Base-by-base conservation (phyloP, 2,888 invertebrate genomes). In the Drosophila antonietae region DNA sequence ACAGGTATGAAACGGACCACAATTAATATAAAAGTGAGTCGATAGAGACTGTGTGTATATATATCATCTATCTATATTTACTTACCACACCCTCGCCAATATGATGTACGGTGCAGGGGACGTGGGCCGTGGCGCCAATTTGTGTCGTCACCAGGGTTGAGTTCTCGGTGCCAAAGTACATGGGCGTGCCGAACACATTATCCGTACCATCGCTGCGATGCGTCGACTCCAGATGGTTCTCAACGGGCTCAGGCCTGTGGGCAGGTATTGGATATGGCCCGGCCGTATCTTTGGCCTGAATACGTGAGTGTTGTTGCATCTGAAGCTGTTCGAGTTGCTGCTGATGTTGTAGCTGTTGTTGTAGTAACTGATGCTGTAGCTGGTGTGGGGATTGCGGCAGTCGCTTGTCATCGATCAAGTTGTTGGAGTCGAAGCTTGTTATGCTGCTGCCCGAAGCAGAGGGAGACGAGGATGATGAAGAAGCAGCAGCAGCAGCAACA, bases 21-120 rank as follows among this genome's bases (percentile, higher is more conserved):
- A 44, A 58, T 31, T 58, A 44, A 28, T 28, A 28, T 31, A 18
- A 43, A 10, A 8, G 8, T 4, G 20, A 14, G 14, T 43, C 12
- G 33, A 56, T 15, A 20, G 46, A 20, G 33, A 3, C n/a, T 15
- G 4, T 20, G 23, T 14, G 44, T 46, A n/a, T 10, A 9, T 44
- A 20, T 20, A 4, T 20, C 15, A 20, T 23, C 7, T 47, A 28
- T 47, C 8, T 28, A n/a, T 47, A 28, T 75, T 56, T 81, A 95
- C 97, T 96, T 93, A 97, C 97, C 94, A 96, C 96, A 88, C 97
- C 97, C 92, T 97, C 97, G 59, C 97, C 97, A 84, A 97, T 96
- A 91, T 97, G 96, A 91, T 96, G 96, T 77, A 97, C 96, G 75
- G 96, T 95, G 92, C 97, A 97, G 2, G 97, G 97, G 75, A 97